phyloP scores from a whole-genome alignment of 2,113 vertebrate genomes.

The Antigone vipio region DNA sequence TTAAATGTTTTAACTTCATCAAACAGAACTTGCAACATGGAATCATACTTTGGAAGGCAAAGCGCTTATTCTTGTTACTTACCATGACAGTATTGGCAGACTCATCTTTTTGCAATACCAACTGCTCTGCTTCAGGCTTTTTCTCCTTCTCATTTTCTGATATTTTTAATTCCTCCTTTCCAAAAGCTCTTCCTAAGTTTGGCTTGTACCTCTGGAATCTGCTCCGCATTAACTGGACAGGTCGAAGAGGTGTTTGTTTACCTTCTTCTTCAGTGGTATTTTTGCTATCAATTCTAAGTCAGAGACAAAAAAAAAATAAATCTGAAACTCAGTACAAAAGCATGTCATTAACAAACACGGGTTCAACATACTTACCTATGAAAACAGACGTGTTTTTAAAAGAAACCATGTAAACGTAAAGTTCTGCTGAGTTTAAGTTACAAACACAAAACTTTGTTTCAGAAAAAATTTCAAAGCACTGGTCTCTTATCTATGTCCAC shows the following conservation, averaged over 20 bases:
- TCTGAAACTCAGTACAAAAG: not conserved
- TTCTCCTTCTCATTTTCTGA: not conserved
- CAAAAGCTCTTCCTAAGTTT: constrained; percentile 43
- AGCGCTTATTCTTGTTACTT: not conserved
- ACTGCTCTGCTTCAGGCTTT: not conserved
- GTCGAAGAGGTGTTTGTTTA: constrained; percentile 8
- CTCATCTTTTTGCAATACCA: constrained; percentile 10
- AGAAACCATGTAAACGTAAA: not conserved
- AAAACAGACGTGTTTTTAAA: not conserved
- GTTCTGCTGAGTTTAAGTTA: not conserved
- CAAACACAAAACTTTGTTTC: not conserved
- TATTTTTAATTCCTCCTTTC: constrained; percentile 12
- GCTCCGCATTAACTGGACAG: not conserved
- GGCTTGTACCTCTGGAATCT: constrained; percentile 66
- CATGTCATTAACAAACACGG: not conserved
- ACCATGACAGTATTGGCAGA: not conserved
- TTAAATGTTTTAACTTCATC: not conserved
- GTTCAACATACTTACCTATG: not conserved
- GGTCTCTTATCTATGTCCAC: not conserved
- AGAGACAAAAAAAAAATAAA: not conserved
- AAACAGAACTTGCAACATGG: not conserved
- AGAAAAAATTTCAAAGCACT: not conserved
- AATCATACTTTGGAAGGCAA: not conserved
- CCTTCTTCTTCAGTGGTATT: constrained; percentile 1
- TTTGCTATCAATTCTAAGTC: not conserved